These are phyloP conservation scores for Nasalis larvatus DNA, from an alignment of 2,113 vertebrate species.

Conservation along the genomic window DNA sequence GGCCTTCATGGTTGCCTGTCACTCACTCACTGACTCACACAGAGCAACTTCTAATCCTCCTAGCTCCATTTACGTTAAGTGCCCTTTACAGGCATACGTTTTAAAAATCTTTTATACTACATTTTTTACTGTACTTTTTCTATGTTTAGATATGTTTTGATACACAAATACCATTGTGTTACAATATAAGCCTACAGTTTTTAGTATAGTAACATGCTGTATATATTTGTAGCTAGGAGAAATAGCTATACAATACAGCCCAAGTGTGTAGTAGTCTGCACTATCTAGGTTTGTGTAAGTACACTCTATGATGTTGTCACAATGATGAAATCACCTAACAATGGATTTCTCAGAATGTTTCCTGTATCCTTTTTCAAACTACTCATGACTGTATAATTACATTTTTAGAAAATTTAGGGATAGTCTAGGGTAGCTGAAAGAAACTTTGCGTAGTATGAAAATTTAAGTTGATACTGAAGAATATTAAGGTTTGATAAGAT, in stretches of 20 bases:
- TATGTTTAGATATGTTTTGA: neutral
- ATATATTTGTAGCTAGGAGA: neutral
- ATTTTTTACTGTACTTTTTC: neutral
- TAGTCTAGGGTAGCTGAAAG: neutral
- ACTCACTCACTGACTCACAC: neutral
- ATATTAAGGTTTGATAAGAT: neutral
- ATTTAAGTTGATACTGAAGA: neutral
- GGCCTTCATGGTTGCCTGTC: neutral
- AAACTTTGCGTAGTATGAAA: neutral
- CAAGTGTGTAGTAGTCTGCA: neutral
- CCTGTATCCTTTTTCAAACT: neutral
- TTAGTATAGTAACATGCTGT: neutral
- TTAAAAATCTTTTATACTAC: neutral
- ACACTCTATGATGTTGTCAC: neutral
- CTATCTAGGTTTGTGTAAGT: neutral
- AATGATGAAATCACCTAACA: neutral
- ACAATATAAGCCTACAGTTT: neutral
- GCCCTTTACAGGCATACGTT: neutral
- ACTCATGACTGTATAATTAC: neutral
- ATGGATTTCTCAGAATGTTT: neutral
- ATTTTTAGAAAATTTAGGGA: neutral
- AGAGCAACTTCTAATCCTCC: neutral
- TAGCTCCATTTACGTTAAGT: neutral
- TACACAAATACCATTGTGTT: neutral
- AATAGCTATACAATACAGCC: neutral